Evolutionary conservation across 92 coral and sea anemone genomes (phyloP), one percentile per base, ranked within the genome.

Genomic region (Parazoanthus atlanticus): DNA sequence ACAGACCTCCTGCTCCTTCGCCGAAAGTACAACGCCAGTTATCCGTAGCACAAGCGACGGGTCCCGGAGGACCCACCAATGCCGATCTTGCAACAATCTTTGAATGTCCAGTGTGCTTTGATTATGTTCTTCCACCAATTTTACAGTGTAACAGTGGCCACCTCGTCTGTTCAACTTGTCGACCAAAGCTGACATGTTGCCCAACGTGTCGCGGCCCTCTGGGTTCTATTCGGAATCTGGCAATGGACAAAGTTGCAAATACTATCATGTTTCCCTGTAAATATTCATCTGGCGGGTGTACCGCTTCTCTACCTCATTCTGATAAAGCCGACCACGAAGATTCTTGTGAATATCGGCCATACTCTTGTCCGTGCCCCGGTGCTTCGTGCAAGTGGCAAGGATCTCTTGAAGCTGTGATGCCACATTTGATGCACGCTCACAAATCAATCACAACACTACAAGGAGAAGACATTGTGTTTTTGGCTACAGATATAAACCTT

Each of bases 331-430:
- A 97, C 66, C 99, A 97, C 88, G 99, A 97, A 85, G 99, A 97
- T 79, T 94, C 97, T 8, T 97, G 99, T 73, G 99, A 97, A 79
- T 97, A 91, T 91, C 96, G 99, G 28, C 99, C 99, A 6, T 97
- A 97, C 85, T 93, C 99, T 46, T 97, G 99, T 83, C 98, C 99
- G 64, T 97, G 99, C 33, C 99, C 99, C 17, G 99, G 99, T 77
- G 99, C 99, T 85, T 95, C 99, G 41, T 97, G 99, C 89, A 97
- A 97, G 74, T 97, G 99, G 99, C 99, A 97, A 75, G 99, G 99
- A 66, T 96, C 99, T 0, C 79, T 97, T 64, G 99, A 97, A 70
- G 98, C 99, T 3, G 99, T 97, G 33, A 97, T 97, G 99, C 99
- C 99, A 41, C 99, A 97, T 91, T 88, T 97, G 11, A 97, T 97